Evolutionary conservation across 2,113 vertebrate genomes (phyloP).

Genomic region (Chlorocebus sabaeus): DNA sequence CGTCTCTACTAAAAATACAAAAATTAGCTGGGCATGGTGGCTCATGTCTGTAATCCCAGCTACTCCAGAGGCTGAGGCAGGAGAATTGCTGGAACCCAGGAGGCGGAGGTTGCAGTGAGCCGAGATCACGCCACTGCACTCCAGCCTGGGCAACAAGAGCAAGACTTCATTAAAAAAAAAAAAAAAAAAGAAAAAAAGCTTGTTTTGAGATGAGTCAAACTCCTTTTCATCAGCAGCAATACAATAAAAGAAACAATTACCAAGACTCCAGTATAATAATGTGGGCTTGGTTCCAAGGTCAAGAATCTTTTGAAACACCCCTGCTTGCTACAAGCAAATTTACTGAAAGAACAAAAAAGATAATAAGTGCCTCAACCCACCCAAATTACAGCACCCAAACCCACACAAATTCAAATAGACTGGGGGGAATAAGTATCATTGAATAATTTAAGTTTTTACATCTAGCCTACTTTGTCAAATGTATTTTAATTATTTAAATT

Average conservation of each 20-base stretch:
- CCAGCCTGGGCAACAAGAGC: too few species aligned
- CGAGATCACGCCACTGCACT: too few species aligned
- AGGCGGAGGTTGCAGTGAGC: too few species aligned
- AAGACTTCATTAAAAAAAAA: too few species aligned
- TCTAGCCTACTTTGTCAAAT: constrained; percentile 7
- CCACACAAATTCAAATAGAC: not conserved
- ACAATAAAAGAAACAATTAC: not conserved
- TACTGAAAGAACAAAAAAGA: not conserved
- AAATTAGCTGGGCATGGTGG: too few species aligned
- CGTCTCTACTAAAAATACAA: too few species aligned
- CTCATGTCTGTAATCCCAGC: too few species aligned
- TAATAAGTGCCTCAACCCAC: not conserved
- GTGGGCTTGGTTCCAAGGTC: not conserved
- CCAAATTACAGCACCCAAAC: not conserved
- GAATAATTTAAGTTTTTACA: constrained; percentile 31
- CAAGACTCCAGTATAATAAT: not conserved
- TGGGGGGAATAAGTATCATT: not conserved
- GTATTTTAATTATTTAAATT: constrained; percentile 25
- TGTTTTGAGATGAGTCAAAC: not conserved
- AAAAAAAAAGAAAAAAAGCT: too few species aligned
- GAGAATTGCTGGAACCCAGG: too few species aligned
- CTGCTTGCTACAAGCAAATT: not conserved
- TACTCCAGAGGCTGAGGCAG: too few species aligned
- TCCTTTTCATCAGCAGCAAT: not conserved
- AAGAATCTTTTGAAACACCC: not conserved